Base-by-base conservation (phyloP, 2,888 invertebrate species). In the Drosophila villosipedis region DNA sequence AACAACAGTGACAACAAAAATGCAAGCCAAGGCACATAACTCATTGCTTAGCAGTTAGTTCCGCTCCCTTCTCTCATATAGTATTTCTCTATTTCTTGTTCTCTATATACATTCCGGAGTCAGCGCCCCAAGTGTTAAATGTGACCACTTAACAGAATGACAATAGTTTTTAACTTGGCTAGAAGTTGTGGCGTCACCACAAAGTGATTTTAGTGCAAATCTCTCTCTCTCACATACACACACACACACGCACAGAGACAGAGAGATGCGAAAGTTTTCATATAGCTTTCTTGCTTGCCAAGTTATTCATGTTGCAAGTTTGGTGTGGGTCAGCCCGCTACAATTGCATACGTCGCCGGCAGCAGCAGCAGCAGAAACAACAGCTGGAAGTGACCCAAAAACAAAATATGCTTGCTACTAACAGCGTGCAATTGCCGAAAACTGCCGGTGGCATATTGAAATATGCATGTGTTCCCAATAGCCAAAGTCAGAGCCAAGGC, bases 91-190 rank as follows among this genome's bases (percentile, higher is more conserved):
- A n/a, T 52, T 30, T 59, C 43, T 60, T 47, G 49, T 41, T 55
- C 31, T 68, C 50, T 54, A 54, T 59, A 37, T 60, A 54, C 37
- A 69, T 41, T 63, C 70, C 9, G 60, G 68, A 83, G 80, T 79
- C 84, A 86, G 82, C 76, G 75, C 77, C 77, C 79, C 84, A 90
- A 84, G 88, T 88, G 91, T 90, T 90, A 88, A 90, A 88, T 88
- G 88, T 86, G 88, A 89, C 87, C 88, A 88, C 90, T 88, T 88
- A 88, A 89, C 91, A 83, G 84, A 89, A 91, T 90, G 91, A 87
- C 91, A 89, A 88, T 88, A 88, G 90, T 91, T 90, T 89, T 87
- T 87, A 89, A 88, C 90, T 89, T 89, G 89, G 91, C 89, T 91
- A 91, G 89, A 89, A 89, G 88, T 91, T 89, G 84, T 91, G 89